Percentiles rank a stretch among this genome's conserved stretches.
phyloP scores from a whole-genome alignment of 2,888 invertebrate species.

The Dorcus hopei region DNA sequence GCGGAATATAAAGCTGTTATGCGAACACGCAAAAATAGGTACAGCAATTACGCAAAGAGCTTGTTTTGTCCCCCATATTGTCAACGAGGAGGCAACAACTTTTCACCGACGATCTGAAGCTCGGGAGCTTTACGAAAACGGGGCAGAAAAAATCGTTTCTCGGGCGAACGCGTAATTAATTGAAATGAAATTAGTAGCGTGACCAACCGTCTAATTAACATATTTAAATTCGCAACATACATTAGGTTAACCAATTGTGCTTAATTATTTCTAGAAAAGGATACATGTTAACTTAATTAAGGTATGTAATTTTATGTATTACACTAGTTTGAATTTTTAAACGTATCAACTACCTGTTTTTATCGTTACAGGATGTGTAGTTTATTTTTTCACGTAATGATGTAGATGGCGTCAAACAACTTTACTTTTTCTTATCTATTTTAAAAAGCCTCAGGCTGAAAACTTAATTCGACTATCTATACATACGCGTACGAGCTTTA shows the following conservation, averaged over 20 bases:
- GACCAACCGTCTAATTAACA: neutral
- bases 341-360: conserved; percentile 1
- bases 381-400: neutral
- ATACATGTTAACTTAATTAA: neutral
- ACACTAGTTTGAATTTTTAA: neutral
- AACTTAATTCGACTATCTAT: neutral
- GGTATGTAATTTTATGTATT: neutral
- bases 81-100: neutral
- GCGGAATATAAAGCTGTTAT: conserved; percentile 2
- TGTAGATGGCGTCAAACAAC: neutral
- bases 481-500: neutral
- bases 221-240: neutral
- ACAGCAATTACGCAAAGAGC: conserved; percentile 13
- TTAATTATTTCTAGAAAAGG: neutral
- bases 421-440: conserved; percentile 2
- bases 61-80: conserved; percentile 9
- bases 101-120: neutral
- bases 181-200: neutral
- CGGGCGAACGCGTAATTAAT: neutral
- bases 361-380: conserved; percentile 2
- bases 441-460: neutral
- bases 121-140: too few relatives aligned
- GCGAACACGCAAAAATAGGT: conserved; percentile 7
- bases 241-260: neutral
- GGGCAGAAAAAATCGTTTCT: neutral